A percentile compares a stretch with the other conserved stretches of the same genome.
phyloP scores from a whole-genome alignment of 2,113 vertebrate genomes.

The Procavia capensis region DNA sequence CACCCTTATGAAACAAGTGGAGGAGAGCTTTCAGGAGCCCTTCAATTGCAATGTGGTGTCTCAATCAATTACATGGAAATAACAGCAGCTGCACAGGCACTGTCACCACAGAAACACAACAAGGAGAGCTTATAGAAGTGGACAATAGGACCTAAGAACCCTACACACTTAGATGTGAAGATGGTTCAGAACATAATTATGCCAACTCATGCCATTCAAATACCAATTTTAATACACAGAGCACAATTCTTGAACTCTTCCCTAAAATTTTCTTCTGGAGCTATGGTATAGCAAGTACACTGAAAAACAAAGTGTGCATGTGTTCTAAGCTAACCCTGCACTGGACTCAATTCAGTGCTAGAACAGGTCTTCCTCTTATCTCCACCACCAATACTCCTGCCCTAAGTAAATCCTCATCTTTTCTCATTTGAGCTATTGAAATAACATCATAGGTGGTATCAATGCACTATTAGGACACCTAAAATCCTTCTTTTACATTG shows the following conservation, averaged over 20 bases:
- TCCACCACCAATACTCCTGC: neutral
- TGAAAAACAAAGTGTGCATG: neutral
- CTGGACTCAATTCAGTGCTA: neutral
- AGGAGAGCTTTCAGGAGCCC: slow-evolving; percentile 49
- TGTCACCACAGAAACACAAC: slow-evolving; percentile 75
- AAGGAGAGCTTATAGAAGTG: slow-evolving; percentile 69
- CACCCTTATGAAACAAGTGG: slow-evolving; percentile 59
- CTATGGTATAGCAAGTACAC: neutral
- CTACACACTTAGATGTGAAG: slow-evolving; percentile 48
- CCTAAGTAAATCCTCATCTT: neutral
- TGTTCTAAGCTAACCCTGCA: neutral
- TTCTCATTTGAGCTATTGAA: neutral
- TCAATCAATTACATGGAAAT: slow-evolving; percentile 78
- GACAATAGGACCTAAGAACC: slow-evolving; percentile 56
- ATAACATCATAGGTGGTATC: neutral
- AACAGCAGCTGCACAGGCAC: slow-evolving; percentile 71
- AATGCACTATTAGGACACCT: neutral
- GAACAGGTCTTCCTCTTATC: neutral
- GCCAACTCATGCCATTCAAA: slow-evolving; percentile 51
- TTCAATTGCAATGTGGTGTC: slow-evolving; percentile 44
- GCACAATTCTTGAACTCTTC: neutral
- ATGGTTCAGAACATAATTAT: slow-evolving; percentile 58
- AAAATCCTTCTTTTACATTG: neutral
- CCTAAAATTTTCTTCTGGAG: neutral
- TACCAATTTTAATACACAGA: slow-evolving; percentile 36